Conservation (phyloP, 2,888 invertebrate genomes). For the Stenchaetothrips biformis region DNA sequence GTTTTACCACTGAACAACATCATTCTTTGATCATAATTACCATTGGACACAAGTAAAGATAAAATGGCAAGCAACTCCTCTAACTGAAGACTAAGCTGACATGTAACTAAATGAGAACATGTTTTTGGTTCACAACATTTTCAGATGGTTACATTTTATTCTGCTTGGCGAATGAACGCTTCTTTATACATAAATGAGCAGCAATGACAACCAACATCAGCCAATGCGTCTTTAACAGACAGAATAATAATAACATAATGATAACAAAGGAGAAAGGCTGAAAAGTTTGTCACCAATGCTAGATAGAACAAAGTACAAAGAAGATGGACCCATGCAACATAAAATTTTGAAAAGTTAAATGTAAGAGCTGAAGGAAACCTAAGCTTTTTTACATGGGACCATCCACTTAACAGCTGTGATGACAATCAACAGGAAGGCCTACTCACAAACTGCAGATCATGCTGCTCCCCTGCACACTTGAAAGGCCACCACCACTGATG, state of each 20-base stretch:
- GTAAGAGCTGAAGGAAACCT: neutral
- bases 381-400: neutral
- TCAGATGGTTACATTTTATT: neutral
- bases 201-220: neutral
- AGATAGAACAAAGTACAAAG: neutral
- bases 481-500: neutral
- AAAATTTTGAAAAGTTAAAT: neutral
- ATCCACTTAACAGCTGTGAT: neutral
- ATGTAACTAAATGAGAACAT: too few relatives aligned
- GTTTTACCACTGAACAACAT: too few relatives aligned
- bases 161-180: neutral
- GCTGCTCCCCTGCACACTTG: neutral
- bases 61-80: too few relatives aligned
- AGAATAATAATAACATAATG: neutral
- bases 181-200: neutral
- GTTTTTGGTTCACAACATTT: neutral
- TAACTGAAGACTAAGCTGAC: too few relatives aligned
- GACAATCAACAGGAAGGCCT: conserved; percentile 13
- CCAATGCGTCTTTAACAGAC: neutral
- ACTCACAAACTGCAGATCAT: conserved; percentile 16
- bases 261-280: neutral
- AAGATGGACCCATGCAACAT: conserved; percentile 13
- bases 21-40: too few relatives aligned
- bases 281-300: neutral
- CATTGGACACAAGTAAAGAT: too few relatives aligned